Base-by-base conservation (phyloP, 2,113 vertebrate species). In the Sapajus apella region DNA sequence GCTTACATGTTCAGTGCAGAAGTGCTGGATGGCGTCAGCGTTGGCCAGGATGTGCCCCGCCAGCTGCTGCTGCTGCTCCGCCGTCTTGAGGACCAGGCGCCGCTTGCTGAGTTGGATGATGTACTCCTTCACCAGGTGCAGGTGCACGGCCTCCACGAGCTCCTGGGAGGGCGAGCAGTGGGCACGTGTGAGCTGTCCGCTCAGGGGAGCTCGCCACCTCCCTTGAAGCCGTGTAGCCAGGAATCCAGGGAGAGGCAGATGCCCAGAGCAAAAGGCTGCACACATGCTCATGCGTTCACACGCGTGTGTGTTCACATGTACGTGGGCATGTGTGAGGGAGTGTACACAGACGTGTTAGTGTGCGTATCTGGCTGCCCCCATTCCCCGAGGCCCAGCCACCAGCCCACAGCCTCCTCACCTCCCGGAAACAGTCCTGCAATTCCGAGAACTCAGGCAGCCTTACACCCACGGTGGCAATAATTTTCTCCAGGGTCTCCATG, bases 1-100 rank as follows among this genome's bases (percentile, higher is more conserved):
- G 87, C 99, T 98, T 95, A 99, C 99, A 43, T 96, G 92, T 79
- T 98, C 93, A 0, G 4, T 73, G 96, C 99, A 99, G 98, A 99
- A 98, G 20, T n/a, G 2, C 52, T 97, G 97, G 80, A 99, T 98
- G 90, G 93, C 96, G 0, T 77, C 79, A 9, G 98, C 98, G 0
- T 99, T 99, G 8, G 98, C 98, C 3, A 66, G 97, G 87, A 99
- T 92, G 66, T 98, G 96, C 0, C 82, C 35, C 0, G 99, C 99
- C 92, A 99, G 97, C 6, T 91, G 97, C 93, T 98, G 98, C 98
- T 99, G 99, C 92, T 97, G 98, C 7, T 98, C 95, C 0, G 93
- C 87, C 0, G 90, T 97, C 98, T 98, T 99, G 96, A 98, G 97
- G 89, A 97, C 99, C 81, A 98, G 94, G 90, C 98, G 99, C 76